Evolutionary conservation across 2,113 vertebrate species (phyloP), one percentile per base, ranked within the genome.

Genomic region (Eulemur rufifrons): DNA sequence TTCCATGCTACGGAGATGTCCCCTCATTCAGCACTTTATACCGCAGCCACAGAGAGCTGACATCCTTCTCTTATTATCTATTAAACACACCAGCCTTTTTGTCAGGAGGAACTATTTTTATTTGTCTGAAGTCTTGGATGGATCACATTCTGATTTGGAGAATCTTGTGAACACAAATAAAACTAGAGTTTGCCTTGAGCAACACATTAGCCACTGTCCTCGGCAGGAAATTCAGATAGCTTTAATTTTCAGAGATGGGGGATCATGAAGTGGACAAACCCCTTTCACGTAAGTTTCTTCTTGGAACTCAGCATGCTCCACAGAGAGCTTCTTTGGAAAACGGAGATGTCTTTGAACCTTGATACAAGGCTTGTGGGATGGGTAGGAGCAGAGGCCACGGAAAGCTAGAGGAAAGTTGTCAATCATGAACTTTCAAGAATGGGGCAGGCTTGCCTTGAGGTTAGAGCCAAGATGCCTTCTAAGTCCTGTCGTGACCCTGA

Each of bases 211-310:
- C 39, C 42, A 94, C 39, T 86, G 42, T 39, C n/a, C 23, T 29
- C 37, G n/a, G 15, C 73, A 91, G 39, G 32, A 84, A 91, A 59
- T 54, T 42, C 59, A 82, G 21, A 32, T 25, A 37, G 34, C 68
- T 89, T 91, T 88, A 74, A 45, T 89, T 81, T 69, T 93, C 61
- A 89, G 71, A 87, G 63, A 77, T 23, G 21, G 11, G 82, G 64
- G 34, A 45, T 50, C 50, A 61, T 29, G n/a, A 82, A 68, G 23
- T 17, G 37, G 42, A 71, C 61, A 64, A 76, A 91, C 14, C 23
- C 45, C 52, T 4, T 59, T 81, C 50, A 71, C 6, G 2, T 3
- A 59, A 78, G 37, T 34, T 27, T 42, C 8, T 88, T 90, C 66
- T 56, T 13, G 6, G 68, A 77, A 93, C 63, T 69, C 8, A 92